Evolutionary conservation across 1,140 invertebrate genomes (phyloP), one percentile per base, ranked within the genome.

Genomic region (Rhynchophorus ferrugineus): DNA sequence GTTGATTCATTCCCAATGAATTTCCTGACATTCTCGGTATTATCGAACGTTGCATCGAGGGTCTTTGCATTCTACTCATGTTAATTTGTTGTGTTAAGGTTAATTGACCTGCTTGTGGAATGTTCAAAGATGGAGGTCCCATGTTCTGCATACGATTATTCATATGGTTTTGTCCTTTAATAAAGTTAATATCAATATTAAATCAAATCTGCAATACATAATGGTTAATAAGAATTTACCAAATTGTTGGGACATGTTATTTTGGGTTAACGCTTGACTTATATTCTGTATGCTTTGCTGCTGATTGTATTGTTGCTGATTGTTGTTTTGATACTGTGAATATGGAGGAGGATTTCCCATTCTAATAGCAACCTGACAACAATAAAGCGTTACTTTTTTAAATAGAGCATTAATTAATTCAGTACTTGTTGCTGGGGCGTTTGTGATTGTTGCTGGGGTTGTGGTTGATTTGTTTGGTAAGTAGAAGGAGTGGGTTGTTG

Each of bases 401-500:
- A n/a, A n/a, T n/a, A n/a, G n/a, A n/a, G n/a, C n/a, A n/a, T n/a
- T n/a, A n/a, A n/a, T n/a, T n/a, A n/a, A n/a, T n/a, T n/a, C n/a
- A n/a, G n/a, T n/a, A n/a, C n/a, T n/a, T n/a, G n/a, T n/a, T n/a
- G n/a, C n/a, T n/a, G n/a, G n/a, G n/a, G n/a, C n/a, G n/a, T n/a
- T n/a, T n/a, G n/a, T n/a, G n/a, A n/a, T n/a, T n/a, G n/a, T 11
- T 29, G 24, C 11, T 29, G 24, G 20, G 58, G 29, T 3, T 24
- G 13, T 29, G 8, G 20, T 20, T 41, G 61, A 9, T 58, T 49
- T 11, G 42, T 38, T 44, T 56, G 58, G 54, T 65, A 69, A 18
- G 60, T 62, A 11, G 61, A 59, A 7, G 57, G 59, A 8, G 64
- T 66, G 3, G 63, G 65, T 33, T 68, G 61, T 45, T 68, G 69